Base-by-base conservation (phyloP, 2,888 invertebrate genomes). In the Volucella inflata region DNA sequence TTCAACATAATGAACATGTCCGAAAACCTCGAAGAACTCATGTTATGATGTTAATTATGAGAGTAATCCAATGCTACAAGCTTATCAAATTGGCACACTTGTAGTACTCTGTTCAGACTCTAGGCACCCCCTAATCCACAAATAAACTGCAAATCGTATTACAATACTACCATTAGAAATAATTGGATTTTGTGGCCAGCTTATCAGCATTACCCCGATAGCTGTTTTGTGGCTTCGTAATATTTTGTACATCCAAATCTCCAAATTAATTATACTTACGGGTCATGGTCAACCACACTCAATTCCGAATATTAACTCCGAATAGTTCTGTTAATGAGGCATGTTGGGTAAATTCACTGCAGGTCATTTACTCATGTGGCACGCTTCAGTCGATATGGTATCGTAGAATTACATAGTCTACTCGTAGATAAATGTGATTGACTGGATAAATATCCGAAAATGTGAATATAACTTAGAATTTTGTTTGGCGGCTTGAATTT, bases 11-110 rank as follows among this genome's bases (percentile, higher is more conserved):
- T 30, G 30, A 30, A 30, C 30, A 30, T 30, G 30, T 0, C 30
- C 30, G 30, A 30, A 30, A 30, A 30, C 6, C 6, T 4, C 30
- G 30, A 30, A 30, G 40, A 51, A 51, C 9, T 50, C 65, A 16
- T 51, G 38, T 17, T 12, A 40, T 9, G 36, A 16, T 30, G 40
- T 50, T 71, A 71, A 71, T 71, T 71, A 71, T 50, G 50, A 40
- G 14, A 60, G 40, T 50, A 48, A 60, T 59, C 60, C 50, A 53
- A 42, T 12, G 40, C 44, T 62, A 38, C 53, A 53, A 72, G 51
- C 62, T 64, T 51, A 72, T 62, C 53, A 72, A 62, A 64, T 64
- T 62, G 72, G 51, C 51, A 62, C 53, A 62, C n/a, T 36, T 44
- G 44, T 44, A 55, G 44, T 44, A 55, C 30, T 36, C 4, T 16